Base-by-base conservation (phyloP, 1,140 invertebrate species). In the Dryas iulia region DNA sequence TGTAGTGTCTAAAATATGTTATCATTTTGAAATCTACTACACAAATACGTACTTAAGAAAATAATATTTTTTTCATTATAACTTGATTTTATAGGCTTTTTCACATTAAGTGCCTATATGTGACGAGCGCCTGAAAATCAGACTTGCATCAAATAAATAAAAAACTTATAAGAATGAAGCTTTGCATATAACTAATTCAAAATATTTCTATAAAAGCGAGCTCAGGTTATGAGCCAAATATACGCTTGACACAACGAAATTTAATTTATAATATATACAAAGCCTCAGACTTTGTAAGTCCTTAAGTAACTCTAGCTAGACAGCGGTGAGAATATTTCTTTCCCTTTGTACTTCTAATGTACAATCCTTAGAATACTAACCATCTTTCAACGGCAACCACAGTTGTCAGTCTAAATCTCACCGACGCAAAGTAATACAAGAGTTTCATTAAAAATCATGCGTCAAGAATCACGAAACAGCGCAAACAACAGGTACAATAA, bases 361-460 rank as follows among this genome's bases (percentile, higher is more conserved):
- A 59, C 54, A 66, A 47, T 35, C 24, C 14, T 60, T 21, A 47
- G 14, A 47, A 18, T 47, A 47, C 7, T 62, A 63, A 7, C 14
- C 21, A 14, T 59, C 14, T 47, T 6, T 21, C 31, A 63, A 24
- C 4, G 58, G 31, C 67, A 58, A 69, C 53, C 57, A 59, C 31
- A 33, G 65, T 60, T 58, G 56, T 59, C 59, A 71, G 69, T 71
- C 68, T 60, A 65, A 69, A 54, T 64, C 52, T 66, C 69, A 61
- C 59, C 59, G 18, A 71, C 23, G 12, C 12, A 18, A 53, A 57
- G 7, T 58, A 24, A 18, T 21, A 18, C 18, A 47, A 2, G 33
- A 35, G 14, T 47, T 47, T 18, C 18, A 47, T 8, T 35, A 3
- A 47, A 47, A 47, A 3, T 47, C 5, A 31, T 31, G 30, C 8